Conservation (phyloP, 2,113 vertebrate species). For the Proterorhinus semilunaris region DNA sequence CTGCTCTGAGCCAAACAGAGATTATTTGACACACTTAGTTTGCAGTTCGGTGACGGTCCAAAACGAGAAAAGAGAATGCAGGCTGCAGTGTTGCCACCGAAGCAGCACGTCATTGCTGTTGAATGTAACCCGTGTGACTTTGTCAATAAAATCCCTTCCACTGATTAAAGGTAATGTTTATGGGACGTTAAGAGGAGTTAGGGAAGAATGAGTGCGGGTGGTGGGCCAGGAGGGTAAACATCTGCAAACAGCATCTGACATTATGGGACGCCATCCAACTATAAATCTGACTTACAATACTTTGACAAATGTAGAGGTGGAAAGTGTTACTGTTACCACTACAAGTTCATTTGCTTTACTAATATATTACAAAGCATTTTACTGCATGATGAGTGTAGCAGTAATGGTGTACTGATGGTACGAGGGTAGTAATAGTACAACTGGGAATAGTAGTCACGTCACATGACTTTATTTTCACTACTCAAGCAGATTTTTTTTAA, state of each 20-base stretch:
- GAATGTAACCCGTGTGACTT: constrained; percentile 64
- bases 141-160: constrained; percentile 68
- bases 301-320: constrained; percentile 20
- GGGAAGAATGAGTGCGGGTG: constrained; percentile 38
- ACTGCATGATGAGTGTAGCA: too few species aligned
- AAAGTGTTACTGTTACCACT: too few species aligned
- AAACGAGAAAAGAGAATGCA: constrained; percentile 34
- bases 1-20: too few species aligned
- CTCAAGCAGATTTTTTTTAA: too few species aligned
- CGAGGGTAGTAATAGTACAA: too few species aligned
- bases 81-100: constrained; percentile 33
- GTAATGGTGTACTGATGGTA: too few species aligned
- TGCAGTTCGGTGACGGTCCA: not conserved
- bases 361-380: too few species aligned
- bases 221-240: constrained; percentile 56
- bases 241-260: constrained; percentile 45
- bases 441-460: too few species aligned
- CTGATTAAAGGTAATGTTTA: constrained; percentile 71
- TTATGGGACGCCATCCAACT: constrained; percentile 52
- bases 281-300: constrained; percentile 60
- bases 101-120: constrained; percentile 49
- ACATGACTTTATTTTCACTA: too few species aligned
- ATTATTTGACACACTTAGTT: not conserved
- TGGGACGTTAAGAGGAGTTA: constrained; percentile 57
- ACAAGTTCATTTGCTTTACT: too few species aligned